phyloP scores from a whole-genome alignment of 2,113 vertebrate species.

The Peromyscus maniculatus region DNA sequence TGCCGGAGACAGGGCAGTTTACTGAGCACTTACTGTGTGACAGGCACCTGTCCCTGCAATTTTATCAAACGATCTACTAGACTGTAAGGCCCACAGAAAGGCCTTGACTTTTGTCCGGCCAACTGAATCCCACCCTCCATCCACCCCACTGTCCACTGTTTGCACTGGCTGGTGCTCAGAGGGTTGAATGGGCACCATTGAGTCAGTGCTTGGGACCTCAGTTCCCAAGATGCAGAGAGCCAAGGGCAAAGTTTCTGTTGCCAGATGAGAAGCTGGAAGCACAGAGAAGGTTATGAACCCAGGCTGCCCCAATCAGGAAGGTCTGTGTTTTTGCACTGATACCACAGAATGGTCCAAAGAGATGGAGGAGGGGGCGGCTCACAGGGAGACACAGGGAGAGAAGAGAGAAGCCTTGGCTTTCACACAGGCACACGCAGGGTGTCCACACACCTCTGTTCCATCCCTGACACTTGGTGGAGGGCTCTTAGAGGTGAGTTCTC shows the following conservation, averaged over 20 bases:
- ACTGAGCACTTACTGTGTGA: neutral
- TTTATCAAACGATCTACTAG: neutral
- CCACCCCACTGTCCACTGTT: neutral
- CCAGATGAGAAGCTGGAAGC: neutral
- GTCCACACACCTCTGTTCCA: neutral
- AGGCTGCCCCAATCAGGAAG: neutral
- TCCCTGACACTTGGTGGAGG: fast-evolving
- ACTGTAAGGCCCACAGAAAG: neutral
- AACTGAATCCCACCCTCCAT: neutral
- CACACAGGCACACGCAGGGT: neutral
- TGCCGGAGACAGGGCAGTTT: fast-evolving
- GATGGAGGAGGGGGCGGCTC: neutral
- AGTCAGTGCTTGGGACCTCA: neutral
- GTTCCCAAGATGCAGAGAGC: neutral
- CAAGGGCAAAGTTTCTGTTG: neutral
- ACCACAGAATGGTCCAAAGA: neutral
- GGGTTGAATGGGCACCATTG: neutral
- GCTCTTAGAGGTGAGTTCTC: neutral
- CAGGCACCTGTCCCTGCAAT: fast-evolving
- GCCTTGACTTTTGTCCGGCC: fast-evolving
- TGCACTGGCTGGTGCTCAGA: neutral
- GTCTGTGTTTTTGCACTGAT: fast-evolving
- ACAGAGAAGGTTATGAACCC: fast-evolving
- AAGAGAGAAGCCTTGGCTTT: neutral
- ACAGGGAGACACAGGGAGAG: neutral